Evolutionary conservation across 2,888 invertebrate species (phyloP), one percentile per base, ranked within the genome.

Genomic region (Andrena bucephala): DNA sequence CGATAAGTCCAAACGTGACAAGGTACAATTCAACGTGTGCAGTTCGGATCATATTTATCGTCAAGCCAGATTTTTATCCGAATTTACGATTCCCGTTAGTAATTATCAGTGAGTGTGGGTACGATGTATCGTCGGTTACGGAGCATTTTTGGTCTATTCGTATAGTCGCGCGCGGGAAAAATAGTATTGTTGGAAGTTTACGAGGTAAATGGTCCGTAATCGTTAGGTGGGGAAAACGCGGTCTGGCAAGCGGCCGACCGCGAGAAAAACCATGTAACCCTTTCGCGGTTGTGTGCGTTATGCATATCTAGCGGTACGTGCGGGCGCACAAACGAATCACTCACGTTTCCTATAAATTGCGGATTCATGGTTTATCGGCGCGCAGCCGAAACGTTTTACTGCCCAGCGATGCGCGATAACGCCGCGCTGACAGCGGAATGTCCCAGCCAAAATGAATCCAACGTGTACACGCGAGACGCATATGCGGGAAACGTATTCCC

Each of bases 331-430:
- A 87, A 87, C 88, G 87, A 87, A 87, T 87, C 87, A 85, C 87
- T 87, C 87, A 83, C 88, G 87, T 87, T 87, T 87, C 87, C 87
- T 86, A 83, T 88, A 88, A 88, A 88, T 88, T 88, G 88, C 86
- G 86, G 86, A 88, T 88, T 88, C 86, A 88, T 88, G 88, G 88
- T 88, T 86, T 88, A 88, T 88, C 88, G 87, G 85, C 65, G 78
- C 65, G 65, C 83, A 78, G 82, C 68, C 81, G 85, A 88, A 88
- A 86, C 88, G 88, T 88, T 88, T 88, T 82, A 87, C 86, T 82
- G 85, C 79, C 83, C 87, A 81, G 85, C 85, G 88, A 88, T 89
- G 83, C 83, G 81, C 88, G 89, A 88, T 88, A 88, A 86, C 88
- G 83, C 79, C 84, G 77, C 70, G 88, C 81, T 89, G 89, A 88